Conservation (phyloP, 2,888 invertebrate species). For the Limnephilus auricula region DNA sequence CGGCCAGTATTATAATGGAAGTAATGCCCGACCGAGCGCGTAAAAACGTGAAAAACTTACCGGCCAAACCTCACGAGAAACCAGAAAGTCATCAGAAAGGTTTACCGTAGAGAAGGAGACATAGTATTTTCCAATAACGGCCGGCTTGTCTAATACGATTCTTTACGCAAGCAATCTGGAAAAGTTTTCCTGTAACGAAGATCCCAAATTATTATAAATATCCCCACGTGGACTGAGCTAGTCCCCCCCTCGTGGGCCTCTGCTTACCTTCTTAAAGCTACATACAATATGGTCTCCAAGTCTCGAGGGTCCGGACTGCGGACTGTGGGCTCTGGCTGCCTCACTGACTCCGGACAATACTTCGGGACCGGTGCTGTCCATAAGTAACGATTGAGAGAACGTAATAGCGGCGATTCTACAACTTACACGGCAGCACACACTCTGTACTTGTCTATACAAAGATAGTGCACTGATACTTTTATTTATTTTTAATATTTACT, state of each 20-base stretch:
- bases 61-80: constrained; percentile 48
- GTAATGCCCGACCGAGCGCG: constrained; percentile 26
- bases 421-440: constrained; percentile 3
- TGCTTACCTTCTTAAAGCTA: constrained; percentile 31
- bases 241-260: not conserved
- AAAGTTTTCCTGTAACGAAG: constrained; percentile 65
- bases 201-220: constrained; percentile 67
- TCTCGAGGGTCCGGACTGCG: constrained; percentile 58
- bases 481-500: too few relatives aligned
- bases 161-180: constrained; percentile 66
- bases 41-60: constrained; percentile 42
- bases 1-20: constrained; percentile 39
- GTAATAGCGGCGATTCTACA: constrained; percentile 62
- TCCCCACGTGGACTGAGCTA: constrained; percentile 56
- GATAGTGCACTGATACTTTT: constrained; percentile 37
- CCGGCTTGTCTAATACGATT: constrained; percentile 64
- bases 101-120: constrained; percentile 62
- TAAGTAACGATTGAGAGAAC: constrained; percentile 63
- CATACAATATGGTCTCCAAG: constrained; percentile 59
- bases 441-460: not conserved
- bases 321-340: too few relatives aligned
- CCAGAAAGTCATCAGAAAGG: constrained; percentile 64
- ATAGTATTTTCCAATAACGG: constrained; percentile 66
- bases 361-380: constrained; percentile 60
- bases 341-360: constrained; percentile 56